phyloP scores from a whole-genome alignment of 2,888 invertebrate species.

The Ypsolopha scabrella region DNA sequence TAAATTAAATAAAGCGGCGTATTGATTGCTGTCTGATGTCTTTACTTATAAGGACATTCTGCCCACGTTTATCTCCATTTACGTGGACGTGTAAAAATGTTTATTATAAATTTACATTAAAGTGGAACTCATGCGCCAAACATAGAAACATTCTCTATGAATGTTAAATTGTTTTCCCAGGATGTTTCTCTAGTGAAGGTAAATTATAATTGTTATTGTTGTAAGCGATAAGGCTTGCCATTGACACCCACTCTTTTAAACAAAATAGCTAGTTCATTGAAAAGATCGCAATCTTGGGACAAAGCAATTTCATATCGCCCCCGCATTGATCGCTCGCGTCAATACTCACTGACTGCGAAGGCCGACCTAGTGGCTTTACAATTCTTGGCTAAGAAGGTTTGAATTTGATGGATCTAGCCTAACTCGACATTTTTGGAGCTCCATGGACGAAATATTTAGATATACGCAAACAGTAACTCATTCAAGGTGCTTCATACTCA shows the following conservation, averaged over 20 bases:
- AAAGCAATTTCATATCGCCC: constrained; percentile 53
- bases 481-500: too few relatives aligned
- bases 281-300: constrained; percentile 42
- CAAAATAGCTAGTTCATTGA: constrained; percentile 19
- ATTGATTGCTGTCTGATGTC: not conserved
- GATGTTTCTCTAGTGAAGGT: too few relatives aligned
- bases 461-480: too few relatives aligned
- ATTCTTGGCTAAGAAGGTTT: not conserved
- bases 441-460: too few relatives aligned
- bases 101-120: not conserved
- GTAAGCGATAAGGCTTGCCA: not conserved
- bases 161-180: too few relatives aligned
- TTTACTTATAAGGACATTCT: not conserved
- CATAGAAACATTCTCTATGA: too few relatives aligned
- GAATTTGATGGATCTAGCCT: not conserved
- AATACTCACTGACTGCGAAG: constrained; percentile 13
- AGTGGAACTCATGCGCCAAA: not conserved
- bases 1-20: not conserved
- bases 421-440: too few relatives aligned
- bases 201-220: too few relatives aligned
- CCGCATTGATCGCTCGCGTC: constrained; percentile 42
- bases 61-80: not conserved
- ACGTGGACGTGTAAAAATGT: not conserved
- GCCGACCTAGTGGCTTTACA: not conserved
- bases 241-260: not conserved